A percentile compares a stretch with the other conserved stretches of the same genome.
Evolutionary conservation across 2,888 invertebrate species (phyloP).

Genomic region (Apamea monoglypha): DNA sequence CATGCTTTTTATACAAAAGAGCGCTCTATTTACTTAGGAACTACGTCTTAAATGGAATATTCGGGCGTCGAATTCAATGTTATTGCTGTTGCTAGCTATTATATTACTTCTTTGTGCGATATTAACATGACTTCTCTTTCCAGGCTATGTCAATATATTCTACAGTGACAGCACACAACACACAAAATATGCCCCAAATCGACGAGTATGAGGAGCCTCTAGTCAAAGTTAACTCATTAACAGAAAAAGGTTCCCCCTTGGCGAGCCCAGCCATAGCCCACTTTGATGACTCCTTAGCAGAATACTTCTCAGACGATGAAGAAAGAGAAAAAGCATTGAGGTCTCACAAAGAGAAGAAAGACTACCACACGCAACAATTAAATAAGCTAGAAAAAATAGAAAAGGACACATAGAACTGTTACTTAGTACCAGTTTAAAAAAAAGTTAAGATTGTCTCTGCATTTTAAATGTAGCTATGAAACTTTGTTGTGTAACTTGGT

Average conservation of each 20-base stretch:
- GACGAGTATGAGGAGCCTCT: conserved; percentile 79
- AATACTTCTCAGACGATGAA: conserved; percentile 89
- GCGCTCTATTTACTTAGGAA: neutral
- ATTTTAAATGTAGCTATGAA: conserved; percentile 58
- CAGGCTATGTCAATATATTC: conserved; percentile 92
- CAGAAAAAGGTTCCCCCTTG: conserved; percentile 81
- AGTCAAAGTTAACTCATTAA: conserved; percentile 79
- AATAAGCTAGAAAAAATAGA: conserved; percentile 81
- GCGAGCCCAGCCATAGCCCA: conserved; percentile 78
- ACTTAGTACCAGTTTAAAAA: conserved; percentile 75
- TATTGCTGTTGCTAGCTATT: neutral
- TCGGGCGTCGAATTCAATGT: neutral
- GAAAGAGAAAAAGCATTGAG: conserved; percentile 85
- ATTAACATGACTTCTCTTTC: conserved; percentile 64
- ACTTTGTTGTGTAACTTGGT: conserved; percentile 49
- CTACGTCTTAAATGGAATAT: neutral
- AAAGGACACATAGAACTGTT: conserved; percentile 81
- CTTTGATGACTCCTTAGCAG: conserved; percentile 83
- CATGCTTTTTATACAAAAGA: neutral
- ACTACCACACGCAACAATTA: conserved; percentile 70
- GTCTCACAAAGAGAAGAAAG: conserved; percentile 81
- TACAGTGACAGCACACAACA: conserved; percentile 86
- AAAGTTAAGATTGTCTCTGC: conserved; percentile 59
- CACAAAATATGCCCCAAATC: conserved; percentile 73
- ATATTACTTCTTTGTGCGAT: conserved; percentile 2